Evolutionary conservation across 2,797 vertebrate genomes (phyloP).

Genomic region (Morus bassanus): DNA sequence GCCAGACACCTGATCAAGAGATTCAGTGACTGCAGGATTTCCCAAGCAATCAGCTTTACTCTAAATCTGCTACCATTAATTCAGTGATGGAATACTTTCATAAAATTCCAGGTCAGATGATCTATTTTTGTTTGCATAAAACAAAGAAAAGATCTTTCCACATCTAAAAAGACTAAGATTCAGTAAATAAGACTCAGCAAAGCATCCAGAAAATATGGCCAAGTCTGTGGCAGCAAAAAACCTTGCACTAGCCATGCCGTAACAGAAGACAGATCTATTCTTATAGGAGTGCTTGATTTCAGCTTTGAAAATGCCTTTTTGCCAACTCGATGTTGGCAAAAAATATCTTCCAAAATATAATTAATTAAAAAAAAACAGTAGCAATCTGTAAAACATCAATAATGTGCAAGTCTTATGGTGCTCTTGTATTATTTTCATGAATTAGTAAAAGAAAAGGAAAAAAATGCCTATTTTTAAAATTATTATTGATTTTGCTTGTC

Average conservation of each 20-base stretch:
- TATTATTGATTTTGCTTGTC: slow-evolving; percentile 63
- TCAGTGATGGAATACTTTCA: background rate
- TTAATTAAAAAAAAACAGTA: background rate
- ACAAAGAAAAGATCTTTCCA: background rate
- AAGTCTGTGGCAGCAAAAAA: background rate
- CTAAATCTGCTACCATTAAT: background rate
- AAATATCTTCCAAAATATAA: background rate
- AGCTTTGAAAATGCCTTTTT: background rate
- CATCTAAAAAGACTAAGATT: background rate
- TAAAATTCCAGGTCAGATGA: background rate
- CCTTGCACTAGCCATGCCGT: background rate
- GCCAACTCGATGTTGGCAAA: background rate
- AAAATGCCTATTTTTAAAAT: slow-evolving; percentile 54
- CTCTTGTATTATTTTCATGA: slow-evolving; percentile 23
- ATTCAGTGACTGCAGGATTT: background rate
- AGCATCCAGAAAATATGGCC: background rate
- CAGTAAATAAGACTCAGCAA: background rate
- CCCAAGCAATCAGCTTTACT: background rate
- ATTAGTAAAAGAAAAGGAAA: slow-evolving; percentile 38
- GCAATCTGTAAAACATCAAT: background rate
- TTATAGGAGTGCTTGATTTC: background rate
- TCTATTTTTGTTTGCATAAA: background rate
- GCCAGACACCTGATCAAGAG: background rate
- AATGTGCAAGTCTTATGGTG: background rate
- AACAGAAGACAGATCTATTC: background rate